A percentile compares a stretch with the other conserved stretches of the same genome.
phyloP scores from a whole-genome alignment of 2,888 invertebrate genomes.

The Lutraria lutraria region DNA sequence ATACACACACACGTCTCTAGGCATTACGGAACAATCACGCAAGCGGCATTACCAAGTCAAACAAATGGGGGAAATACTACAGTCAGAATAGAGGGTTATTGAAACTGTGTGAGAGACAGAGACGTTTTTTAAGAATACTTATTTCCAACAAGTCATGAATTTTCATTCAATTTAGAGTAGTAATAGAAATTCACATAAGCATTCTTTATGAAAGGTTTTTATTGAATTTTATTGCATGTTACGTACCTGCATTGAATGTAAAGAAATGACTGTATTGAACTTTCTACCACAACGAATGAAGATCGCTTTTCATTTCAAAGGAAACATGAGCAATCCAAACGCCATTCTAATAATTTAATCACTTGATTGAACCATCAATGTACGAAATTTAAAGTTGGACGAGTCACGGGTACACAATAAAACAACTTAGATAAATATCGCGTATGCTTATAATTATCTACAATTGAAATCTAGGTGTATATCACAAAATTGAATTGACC shows the following conservation, averaged over 20 bases:
- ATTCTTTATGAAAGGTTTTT: background rate
- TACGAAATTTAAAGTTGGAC: background rate
- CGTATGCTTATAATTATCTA: background rate
- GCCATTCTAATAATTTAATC: background rate
- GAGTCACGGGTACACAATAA: background rate
- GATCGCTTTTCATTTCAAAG: background rate
- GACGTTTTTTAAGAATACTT: background rate
- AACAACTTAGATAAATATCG: background rate
- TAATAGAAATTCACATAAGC: slow-evolving; percentile 1
- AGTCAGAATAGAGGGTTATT: background rate
- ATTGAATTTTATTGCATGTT: background rate
- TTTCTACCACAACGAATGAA: background rate
- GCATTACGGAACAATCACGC: background rate
- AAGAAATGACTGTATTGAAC: background rate
- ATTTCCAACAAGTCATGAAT: background rate
- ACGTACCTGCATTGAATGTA: background rate
- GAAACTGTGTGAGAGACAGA: background rate
- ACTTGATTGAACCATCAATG: background rate
- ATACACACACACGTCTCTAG: slow-evolving; percentile 17
- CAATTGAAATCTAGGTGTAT: background rate
- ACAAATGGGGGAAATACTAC: too few relatives aligned
- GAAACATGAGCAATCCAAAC: background rate
- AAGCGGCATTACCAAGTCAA: slow-evolving; percentile 17
- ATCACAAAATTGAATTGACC: background rate
- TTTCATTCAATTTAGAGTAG: background rate